phyloP scores from a whole-genome alignment of 2,113 vertebrate species.

The Rhinolophus ferrumequinum region DNA sequence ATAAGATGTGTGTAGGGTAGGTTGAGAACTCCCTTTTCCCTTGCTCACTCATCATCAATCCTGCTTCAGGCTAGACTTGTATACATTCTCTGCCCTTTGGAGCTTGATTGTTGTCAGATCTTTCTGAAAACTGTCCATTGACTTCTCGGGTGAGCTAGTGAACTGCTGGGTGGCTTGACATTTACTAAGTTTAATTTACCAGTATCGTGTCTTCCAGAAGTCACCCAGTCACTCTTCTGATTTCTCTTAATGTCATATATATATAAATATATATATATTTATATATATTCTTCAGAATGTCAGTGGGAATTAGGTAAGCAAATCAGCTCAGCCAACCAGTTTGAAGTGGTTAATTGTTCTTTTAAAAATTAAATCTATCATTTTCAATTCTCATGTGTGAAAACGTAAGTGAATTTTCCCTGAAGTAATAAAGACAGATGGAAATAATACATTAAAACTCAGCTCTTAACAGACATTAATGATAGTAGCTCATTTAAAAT shows the following conservation, averaged over 20 bases:
- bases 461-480: background rate
- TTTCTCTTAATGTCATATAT: background rate
- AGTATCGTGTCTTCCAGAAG: background rate
- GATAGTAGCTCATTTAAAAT: background rate
- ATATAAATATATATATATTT: too few relatives aligned
- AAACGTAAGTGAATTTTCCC: background rate
- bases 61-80: background rate
- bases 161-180: background rate
- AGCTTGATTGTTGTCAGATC: background rate
- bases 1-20: background rate
- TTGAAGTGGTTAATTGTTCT: background rate
- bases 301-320: background rate
- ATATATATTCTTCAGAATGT: background rate
- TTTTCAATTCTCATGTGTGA: background rate
- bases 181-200: background rate
- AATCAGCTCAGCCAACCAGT: background rate
- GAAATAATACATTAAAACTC: background rate
- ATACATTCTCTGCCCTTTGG: too few relatives aligned
- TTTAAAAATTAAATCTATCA: slow-evolving; percentile 13
- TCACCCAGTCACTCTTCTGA: background rate
- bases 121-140: background rate
- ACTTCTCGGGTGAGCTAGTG: background rate
- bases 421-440: background rate
- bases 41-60: background rate
- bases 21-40: background rate